Percentiles rank a stretch among this genome's conserved stretches.
Evolutionary conservation across 2,797 vertebrate species (phyloP).

Genomic region (Decapterus maruadsi): DNA sequence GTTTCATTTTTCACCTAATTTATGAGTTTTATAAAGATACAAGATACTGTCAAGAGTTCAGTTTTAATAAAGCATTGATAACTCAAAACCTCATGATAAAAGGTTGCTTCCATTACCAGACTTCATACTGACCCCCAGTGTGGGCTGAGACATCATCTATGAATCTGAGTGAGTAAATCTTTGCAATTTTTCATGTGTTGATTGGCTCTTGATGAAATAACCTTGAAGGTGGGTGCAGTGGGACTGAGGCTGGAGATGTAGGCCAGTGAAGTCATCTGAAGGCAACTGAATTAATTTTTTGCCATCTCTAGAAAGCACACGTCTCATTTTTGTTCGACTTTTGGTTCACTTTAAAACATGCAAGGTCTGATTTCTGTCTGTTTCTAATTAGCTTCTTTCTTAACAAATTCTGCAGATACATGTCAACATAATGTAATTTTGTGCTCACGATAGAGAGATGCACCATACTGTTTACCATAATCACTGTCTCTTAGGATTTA

Average conservation of each 20-base stretch:
- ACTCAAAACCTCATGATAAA: not conserved
- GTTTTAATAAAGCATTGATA: constrained; percentile 1
- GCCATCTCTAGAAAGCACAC: not conserved
- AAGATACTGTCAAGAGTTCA: not conserved
- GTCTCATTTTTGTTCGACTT: constrained; percentile 23
- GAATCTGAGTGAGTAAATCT: constrained; percentile 2
- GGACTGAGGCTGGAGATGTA: not conserved
- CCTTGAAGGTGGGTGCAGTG: constrained; percentile 14
- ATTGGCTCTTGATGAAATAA: constrained; percentile 40
- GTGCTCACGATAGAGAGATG: constrained; percentile 28
- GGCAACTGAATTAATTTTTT: constrained; percentile 19
- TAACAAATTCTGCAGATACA: constrained; percentile 20
- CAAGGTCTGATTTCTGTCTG: constrained; percentile 17
- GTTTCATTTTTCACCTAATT: not conserved
- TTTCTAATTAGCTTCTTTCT: constrained; percentile 49
- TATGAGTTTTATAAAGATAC: not conserved
- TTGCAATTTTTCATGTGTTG: not conserved
- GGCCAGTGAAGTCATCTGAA: constrained; percentile 1
- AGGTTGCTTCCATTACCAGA: constrained; percentile 5
- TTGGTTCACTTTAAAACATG: constrained; percentile 46
- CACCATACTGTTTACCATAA: constrained; percentile 6
- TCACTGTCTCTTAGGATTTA: constrained; percentile 24
- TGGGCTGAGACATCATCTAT: constrained; percentile 2
- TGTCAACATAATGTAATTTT: constrained; percentile 31
- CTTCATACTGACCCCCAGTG: not conserved